Evolutionary conservation across 2,888 invertebrate species (phyloP), one percentile per base, ranked within the genome.

Genomic region (Philhelius pedissequus): DNA sequence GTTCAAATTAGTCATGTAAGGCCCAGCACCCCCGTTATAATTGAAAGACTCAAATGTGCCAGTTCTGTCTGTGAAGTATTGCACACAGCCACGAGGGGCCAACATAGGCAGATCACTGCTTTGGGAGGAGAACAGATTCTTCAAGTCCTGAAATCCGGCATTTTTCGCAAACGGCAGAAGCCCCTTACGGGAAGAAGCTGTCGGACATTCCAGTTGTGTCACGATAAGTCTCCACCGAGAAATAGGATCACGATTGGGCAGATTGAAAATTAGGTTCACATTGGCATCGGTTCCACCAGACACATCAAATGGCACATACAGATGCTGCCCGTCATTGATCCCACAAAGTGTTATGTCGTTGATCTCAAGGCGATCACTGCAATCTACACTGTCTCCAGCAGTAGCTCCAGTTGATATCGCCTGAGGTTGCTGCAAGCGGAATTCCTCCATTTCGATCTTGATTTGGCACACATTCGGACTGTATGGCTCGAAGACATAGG

Each of bases 31-130:
- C 4, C 92, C 88, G 87, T 93, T 93, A 87, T 93, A 95, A 88
- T 95, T 95, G 86, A 95, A 95, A 52, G 89, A 90, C 74, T 93
- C 93, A 80, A 95, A 92, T 6, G 89, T 88, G 0, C 94, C 95
- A 0, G 90, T 88, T 0, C 92, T 89, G 58, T 94, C 94, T 0
- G 94, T 94, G 88, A 92, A 94, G 91, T 94, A 95, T 87, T 95
- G 95, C 18, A 94, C 92, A 62, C 95, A 95, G 45, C 95, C 95
- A 0, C 92, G 92, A 0, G 95, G 95, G 0, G 95, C 91, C 50
- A 91, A 76, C n/a, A 89, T 76, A 11, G 90, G 89, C 25, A 88
- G 87, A 86, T 91, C 91, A 0, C 87, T 89, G 35, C 88, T 88
- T 8, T 88, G 88, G 0, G 88, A 64, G 20, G 89, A 87, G 35